Conservation (phyloP, 2,797 vertebrate genomes). For the Leptoclinus maculatus region DNA sequence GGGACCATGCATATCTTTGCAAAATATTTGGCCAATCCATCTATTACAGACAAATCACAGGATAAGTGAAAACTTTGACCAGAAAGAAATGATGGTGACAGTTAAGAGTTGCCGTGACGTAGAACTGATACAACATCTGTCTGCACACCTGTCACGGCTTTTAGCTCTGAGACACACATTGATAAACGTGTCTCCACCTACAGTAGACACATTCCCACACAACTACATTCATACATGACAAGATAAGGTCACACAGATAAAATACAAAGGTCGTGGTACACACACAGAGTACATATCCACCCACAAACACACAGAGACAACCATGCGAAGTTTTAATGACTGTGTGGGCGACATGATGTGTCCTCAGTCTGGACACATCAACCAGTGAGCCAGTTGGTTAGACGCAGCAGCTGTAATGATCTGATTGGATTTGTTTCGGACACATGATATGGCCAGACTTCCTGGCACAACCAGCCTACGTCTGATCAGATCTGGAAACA, state of each 20-base stretch:
- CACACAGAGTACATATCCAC: background rate
- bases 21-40: no score
- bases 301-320: slow-evolving; percentile 14
- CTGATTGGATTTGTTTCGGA: slow-evolving; percentile 33
- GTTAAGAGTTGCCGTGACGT: slow-evolving; percentile 24
- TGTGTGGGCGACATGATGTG: slow-evolving; percentile 21
- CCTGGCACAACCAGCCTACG: background rate
- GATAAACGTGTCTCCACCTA: slow-evolving; percentile 19
- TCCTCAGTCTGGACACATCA: slow-evolving; percentile 27
- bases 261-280: background rate
- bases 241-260: slow-evolving; percentile 29
- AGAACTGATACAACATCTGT: slow-evolving; percentile 31
- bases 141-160: slow-evolving; percentile 42
- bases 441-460: slow-evolving; percentile 9
- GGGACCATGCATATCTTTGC: no score
- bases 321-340: slow-evolving; percentile 7
- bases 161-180: slow-evolving; percentile 32
- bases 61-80: background rate
- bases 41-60: no score
- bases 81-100: slow-evolving; percentile 28
- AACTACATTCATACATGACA: slow-evolving; percentile 17
- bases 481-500: background rate
- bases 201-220: slow-evolving; percentile 17
- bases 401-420: slow-evolving; percentile 29
- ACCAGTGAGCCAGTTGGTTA: slow-evolving; percentile 7